Evolutionary conservation across 2,888 invertebrate genomes (phyloP), one percentile per base, ranked within the genome.

Genomic region (Sinelater perroti): DNA sequence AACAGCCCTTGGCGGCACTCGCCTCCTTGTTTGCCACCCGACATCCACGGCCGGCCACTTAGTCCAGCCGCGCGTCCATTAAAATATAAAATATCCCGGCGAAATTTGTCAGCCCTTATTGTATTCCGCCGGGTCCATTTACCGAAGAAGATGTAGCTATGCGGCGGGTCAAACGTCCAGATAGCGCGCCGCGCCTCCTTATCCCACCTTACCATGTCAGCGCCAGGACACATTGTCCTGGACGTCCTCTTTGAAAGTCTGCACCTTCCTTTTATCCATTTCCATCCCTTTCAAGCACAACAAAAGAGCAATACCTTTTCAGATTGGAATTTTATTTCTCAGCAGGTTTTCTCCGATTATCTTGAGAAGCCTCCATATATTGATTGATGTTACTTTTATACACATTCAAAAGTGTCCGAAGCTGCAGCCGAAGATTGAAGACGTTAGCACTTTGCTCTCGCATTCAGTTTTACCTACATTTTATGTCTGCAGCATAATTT

Each of bases 231-330:
- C 58, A 63, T 61, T 60, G 56, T 61, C 55, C 63, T 54, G 52
- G 58, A 58, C 56, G 57, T 57, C 60, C 50, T 54, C 59, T 59
- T 59, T 59, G 49, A 50, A 59, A 54, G 54, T 42, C 59, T 47
- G 45, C 54, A 50, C 54, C 54, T 54, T 53, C 47, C 49, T 46
- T 58, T 53, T 53, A 53, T 53, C 58, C 54, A 50, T 54, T 50
- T 59, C 33, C 50, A 54, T 62, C 58, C 49, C 38, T 58, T 58
- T 61, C 50, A 55, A 52, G 54, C 35, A 61, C 52, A 56, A 61
- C 63, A 63, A 63, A 63, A 61, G 59, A 58, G 61, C 63, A 61
- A 61, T 57, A 56, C 60, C 61, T 52, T 63, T 61, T 59, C 52
- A 60, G 47, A 56, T 60, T 56, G 52, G 49, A 60, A 56, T 60